phyloP scores from a whole-genome alignment of 2,113 vertebrate genomes.

The Heptranchias perlo region DNA sequence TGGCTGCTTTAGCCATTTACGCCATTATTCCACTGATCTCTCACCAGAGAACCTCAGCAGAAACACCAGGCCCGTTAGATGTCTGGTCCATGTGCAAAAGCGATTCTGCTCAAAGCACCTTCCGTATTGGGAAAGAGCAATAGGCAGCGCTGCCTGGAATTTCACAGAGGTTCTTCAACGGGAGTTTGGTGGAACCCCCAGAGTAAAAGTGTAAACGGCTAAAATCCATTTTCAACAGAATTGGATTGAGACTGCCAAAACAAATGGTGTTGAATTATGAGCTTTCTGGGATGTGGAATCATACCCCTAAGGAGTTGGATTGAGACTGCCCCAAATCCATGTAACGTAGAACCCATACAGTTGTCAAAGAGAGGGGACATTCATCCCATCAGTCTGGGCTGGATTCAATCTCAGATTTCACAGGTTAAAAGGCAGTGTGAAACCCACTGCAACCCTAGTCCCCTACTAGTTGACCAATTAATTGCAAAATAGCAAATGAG shows the following conservation, averaged over 20 bases:
- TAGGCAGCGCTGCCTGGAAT: not conserved
- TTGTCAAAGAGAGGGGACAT: not conserved
- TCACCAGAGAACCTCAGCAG: not conserved
- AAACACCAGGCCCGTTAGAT: not conserved
- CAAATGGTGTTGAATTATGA: not conserved
- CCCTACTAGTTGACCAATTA: not conserved
- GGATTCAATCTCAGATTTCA: not conserved
- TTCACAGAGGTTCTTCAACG: not conserved
- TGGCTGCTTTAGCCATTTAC: not conserved
- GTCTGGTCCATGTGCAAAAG: not conserved
- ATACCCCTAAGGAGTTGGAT: not conserved
- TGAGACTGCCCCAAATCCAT: not conserved
- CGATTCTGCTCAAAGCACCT: not conserved
- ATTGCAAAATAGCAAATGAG: not conserved
- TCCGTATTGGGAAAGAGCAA: not conserved
- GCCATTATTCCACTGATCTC: not conserved
- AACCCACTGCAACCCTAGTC: not conserved
- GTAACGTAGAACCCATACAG: not conserved
- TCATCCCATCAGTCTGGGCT: not conserved
- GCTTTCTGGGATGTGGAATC: not conserved
- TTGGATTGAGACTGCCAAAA: not conserved
- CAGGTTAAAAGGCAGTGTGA: not conserved
- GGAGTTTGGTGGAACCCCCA: not conserved
- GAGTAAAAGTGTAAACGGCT: not conserved
- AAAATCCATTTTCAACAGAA: not conserved